Conservation (phyloP, 2,797 vertebrate genomes). For the Cryptoprocta ferox region DNA sequence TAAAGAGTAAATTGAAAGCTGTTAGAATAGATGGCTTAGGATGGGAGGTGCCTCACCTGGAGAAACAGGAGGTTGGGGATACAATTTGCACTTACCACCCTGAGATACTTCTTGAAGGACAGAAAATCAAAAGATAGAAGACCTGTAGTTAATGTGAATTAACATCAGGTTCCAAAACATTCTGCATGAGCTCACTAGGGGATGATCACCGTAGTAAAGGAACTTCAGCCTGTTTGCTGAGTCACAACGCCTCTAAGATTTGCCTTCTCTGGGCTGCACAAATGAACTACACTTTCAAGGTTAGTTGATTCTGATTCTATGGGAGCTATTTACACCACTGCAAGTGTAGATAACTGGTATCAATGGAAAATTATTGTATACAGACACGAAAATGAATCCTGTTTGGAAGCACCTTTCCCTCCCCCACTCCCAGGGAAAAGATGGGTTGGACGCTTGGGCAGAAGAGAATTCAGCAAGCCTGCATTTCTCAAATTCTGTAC, state of each 20-base stretch:
- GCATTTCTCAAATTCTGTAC: neutral
- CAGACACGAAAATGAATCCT: neutral
- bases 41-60: neutral
- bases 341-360: neutral
- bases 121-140: neutral
- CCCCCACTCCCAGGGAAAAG: neutral
- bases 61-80: neutral
- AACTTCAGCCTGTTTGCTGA: neutral
- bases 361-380: neutral
- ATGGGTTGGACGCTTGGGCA: neutral
- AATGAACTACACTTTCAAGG: neutral
- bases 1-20: neutral
- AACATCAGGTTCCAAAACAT: neutral
- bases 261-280: neutral
- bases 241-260: no score
- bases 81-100: neutral
- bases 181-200: neutral
- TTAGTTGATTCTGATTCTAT: neutral
- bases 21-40: neutral
- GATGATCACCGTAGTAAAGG: neutral
- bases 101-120: neutral
- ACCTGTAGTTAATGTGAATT: slow-evolving; percentile 43
- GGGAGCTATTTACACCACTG: neutral
- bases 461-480: neutral
- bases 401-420: neutral